Conservation (phyloP, 2,888 invertebrate genomes). For the Shargacucullia verbasci region DNA sequence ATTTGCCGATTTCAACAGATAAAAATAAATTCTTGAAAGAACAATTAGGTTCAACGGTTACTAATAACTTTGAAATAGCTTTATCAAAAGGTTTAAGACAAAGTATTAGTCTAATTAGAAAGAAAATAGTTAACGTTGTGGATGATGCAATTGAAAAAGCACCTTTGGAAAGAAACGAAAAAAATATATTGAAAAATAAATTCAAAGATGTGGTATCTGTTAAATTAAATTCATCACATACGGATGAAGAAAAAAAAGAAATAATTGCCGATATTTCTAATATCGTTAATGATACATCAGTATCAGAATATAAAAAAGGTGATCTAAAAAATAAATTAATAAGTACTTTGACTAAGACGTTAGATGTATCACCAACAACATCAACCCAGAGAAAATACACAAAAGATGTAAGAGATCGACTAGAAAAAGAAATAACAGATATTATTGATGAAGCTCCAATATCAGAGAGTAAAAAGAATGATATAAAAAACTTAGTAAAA, state of each 20-base stretch:
- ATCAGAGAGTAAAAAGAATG: constrained; percentile 30
- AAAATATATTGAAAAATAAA: constrained; percentile 29
- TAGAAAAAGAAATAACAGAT: constrained; percentile 35
- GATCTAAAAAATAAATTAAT: constrained; percentile 18
- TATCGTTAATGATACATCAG: constrained; percentile 13
- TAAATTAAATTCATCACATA: constrained; percentile 28
- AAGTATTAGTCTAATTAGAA: constrained; percentile 16
- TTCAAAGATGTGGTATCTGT: constrained; percentile 12
- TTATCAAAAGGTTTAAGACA: constrained; percentile 3
- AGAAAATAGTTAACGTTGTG: constrained; percentile 20
- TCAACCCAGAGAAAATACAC: background rate
- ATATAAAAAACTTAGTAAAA: constrained; percentile 24
- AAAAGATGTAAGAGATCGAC: constrained; percentile 1
- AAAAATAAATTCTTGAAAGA: constrained; percentile 17
- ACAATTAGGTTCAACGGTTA: constrained; percentile 22
- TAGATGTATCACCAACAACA: constrained; percentile 2
- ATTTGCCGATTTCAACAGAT: constrained; percentile 23
- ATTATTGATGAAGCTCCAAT: constrained; percentile 45
- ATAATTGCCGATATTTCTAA: constrained; percentile 24
- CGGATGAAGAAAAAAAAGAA: constrained; percentile 17
- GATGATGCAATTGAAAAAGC: constrained; percentile 27
- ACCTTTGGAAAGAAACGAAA: constrained; percentile 15
- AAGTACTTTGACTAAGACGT: background rate
- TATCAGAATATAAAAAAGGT: constrained; percentile 16
- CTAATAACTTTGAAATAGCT: constrained; percentile 35